Evolutionary conservation across 2,797 vertebrate species (phyloP).

Genomic region (Hirundo rustica): DNA sequence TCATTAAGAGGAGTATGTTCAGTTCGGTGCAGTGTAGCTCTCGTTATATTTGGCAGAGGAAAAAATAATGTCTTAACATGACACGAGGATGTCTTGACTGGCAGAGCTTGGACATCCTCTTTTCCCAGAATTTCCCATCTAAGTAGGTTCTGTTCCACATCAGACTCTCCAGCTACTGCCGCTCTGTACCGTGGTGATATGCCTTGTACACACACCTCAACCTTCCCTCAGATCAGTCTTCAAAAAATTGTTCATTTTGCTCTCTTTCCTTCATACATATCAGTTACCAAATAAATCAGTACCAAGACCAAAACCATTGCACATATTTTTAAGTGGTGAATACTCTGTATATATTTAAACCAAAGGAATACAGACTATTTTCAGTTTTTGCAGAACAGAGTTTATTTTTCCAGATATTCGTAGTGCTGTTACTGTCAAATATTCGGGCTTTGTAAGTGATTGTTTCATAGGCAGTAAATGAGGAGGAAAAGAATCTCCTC

Average conservation of each 20-base stretch:
- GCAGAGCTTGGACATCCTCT: not conserved
- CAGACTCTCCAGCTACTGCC: not conserved
- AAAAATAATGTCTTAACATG: not conserved
- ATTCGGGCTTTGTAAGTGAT: not conserved
- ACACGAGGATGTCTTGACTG: not conserved
- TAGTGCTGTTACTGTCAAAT: not conserved
- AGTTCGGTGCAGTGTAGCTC: not conserved
- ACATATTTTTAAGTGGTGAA: not conserved
- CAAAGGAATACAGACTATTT: not conserved
- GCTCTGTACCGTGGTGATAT: not conserved
- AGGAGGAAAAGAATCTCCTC: not conserved
- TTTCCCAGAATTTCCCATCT: not conserved
- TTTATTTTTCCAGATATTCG: not conserved
- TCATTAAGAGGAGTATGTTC: not conserved
- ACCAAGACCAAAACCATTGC: not conserved
- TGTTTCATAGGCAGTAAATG: not conserved
- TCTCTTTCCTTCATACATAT: not conserved
- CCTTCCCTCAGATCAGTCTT: not conserved
- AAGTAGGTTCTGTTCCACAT: not conserved
- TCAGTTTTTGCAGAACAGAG: not conserved
- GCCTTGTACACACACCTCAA: not conserved
- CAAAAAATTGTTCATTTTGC: not conserved
- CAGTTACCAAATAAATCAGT: not conserved
- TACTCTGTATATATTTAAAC: not conserved
- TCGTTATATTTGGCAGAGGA: not conserved